Base-by-base conservation (phyloP, 1,140 invertebrate species). In the Cecropterus lyciades region DNA sequence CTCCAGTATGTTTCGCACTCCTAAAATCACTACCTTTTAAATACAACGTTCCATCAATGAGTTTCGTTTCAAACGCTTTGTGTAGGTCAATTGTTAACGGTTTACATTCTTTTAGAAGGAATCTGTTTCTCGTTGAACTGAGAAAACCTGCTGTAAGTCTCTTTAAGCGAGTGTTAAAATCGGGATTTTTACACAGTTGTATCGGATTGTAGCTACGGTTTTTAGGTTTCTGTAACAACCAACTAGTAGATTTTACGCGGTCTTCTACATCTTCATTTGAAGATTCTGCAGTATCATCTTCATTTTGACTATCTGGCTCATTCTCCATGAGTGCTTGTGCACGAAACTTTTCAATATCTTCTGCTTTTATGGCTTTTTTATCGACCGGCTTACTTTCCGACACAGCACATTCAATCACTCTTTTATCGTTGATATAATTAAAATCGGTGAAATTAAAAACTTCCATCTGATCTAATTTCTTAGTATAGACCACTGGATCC, bases 91-190 rank as follows among this genome's bases (percentile, higher is more conserved):
- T 77, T 0, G 87, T 92, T 14, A 90, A 14, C 1, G 86, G 86
- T 65, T 82, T 82, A 42, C 87, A 88, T 17, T 72, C 46, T 60
- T 82, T 87, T 9, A 92, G 68, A 6, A 84, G 59, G 17, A 17
- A 13, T 5, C 86, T 67, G 60, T 92, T 92, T n/a, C 76, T 74
- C 16, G 72, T 69, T 5, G 73, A 80, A 52, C 69, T 82, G 20
- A 86, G 70, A 67, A 90, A 92, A 1, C 80, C 85, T 6, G 75
- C 72, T 1, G 72, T 81, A 33, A 92, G 67, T 59, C 82, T 73
- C 64, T 85, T 90, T 51, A 92, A 72, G 49, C 84, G 66, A 3
- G 85, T 92, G 66, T 92, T 92, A 65, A 91, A 92, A 73, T 92
- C 89, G 3, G 89, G 89, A 71, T 92, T 92, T 69, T 91, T 90